A percentile compares a stretch with the other conserved stretches of the same genome.
phyloP scores from a whole-genome alignment of 1,140 invertebrate genomes.

The Hycleus cichorii region DNA sequence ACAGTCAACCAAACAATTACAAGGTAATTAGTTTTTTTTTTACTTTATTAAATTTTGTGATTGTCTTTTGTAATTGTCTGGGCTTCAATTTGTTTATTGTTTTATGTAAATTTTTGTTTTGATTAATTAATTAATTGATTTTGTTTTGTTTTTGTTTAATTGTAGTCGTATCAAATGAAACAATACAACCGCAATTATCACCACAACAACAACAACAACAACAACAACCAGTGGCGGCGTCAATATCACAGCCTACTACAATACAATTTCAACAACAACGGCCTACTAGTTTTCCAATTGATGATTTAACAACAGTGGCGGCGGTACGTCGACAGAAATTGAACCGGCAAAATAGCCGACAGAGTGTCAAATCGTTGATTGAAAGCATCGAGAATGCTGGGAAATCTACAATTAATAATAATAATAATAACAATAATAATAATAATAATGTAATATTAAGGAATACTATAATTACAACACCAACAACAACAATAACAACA shows the following conservation, averaged over 20 bases:
- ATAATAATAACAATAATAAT: constrained; percentile 61
- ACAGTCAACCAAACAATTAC: too few relatives aligned
- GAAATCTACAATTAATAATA: constrained; percentile 74
- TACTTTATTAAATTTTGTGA: too few relatives aligned
- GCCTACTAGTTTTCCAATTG: constrained; percentile 33
- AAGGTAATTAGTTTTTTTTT: too few relatives aligned
- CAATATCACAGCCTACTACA: background rate
- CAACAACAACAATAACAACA: constrained; percentile 14
- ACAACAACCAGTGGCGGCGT: too few relatives aligned
- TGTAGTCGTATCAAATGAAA: background rate
- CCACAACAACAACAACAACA: too few relatives aligned
- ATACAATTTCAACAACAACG: background rate
- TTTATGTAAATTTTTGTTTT: too few relatives aligned
- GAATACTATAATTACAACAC: constrained; percentile 43
- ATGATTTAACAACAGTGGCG: constrained; percentile 45
- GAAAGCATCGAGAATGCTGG: constrained; percentile 83
- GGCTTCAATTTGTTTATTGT: too few relatives aligned
- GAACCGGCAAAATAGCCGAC: constrained; percentile 64
- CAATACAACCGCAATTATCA: background rate
- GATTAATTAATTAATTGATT: background rate
- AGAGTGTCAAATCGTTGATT: constrained; percentile 83
- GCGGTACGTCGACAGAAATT: constrained; percentile 48
- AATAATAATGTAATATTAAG: constrained; percentile 43
- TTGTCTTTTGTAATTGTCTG: too few relatives aligned
- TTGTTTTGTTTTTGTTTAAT: background rate